A percentile compares a stretch with the other conserved stretches of the same genome.
Conservation (phyloP, 2,888 invertebrate genomes). For the Cylindroiulus punctatus region DNA sequence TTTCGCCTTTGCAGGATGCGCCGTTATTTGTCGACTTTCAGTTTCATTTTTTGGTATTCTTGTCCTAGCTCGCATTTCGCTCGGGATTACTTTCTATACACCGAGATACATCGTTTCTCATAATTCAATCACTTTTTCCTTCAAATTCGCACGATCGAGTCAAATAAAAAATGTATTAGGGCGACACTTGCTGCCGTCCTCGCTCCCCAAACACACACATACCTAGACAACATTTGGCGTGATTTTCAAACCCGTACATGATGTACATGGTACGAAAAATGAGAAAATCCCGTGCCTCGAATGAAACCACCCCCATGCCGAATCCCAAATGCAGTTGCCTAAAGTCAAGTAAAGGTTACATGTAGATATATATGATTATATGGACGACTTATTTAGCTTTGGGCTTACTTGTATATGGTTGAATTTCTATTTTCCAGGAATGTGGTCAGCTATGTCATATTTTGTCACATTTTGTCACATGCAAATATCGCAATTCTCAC, state of each 20-base stretch:
- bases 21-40: slow-evolving; percentile 1
- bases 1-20: neutral
- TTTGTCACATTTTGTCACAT: too few relatives aligned
- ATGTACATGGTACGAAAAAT: too few relatives aligned
- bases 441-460: too few relatives aligned
- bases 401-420: too few relatives aligned
- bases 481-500: too few relatives aligned
- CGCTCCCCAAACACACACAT: neutral
- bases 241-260: slow-evolving; percentile 5
- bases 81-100: slow-evolving; percentile 38
- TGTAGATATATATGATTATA: too few relatives aligned
- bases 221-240: neutral
- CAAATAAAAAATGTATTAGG: slow-evolving; percentile 38
- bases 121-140: slow-evolving; percentile 37
- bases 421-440: too few relatives aligned
- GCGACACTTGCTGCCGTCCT: neutral
- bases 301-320: too few relatives aligned
- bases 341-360: too few relatives aligned
- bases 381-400: too few relatives aligned
- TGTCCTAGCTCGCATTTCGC: slow-evolving; percentile 34
- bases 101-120: neutral
- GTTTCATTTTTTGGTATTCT: slow-evolving; percentile 14
- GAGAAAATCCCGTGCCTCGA: too few relatives aligned
- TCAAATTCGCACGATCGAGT: slow-evolving; percentile 37
- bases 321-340: too few relatives aligned